Evolutionary conservation across 2,888 invertebrate species (phyloP).

Genomic region (Mesorhabditis belari): DNA sequence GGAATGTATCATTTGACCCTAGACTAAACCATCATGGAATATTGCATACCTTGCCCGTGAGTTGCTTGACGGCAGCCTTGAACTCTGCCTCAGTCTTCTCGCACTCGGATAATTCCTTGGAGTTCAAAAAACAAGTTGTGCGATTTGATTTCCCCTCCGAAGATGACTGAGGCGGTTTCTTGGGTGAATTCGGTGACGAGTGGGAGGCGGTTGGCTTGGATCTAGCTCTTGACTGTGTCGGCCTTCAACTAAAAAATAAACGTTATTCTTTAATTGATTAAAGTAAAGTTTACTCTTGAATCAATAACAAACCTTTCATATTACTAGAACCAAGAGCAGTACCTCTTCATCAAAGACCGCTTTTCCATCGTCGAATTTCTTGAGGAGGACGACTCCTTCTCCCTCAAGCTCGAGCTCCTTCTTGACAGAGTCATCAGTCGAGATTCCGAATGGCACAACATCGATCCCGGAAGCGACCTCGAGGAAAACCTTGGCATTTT

Average conservation of each 20-base stretch:
- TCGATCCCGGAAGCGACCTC: slow-evolving; percentile 74
- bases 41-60: slow-evolving; percentile 70
- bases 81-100: slow-evolving; percentile 73
- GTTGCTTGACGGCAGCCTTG: slow-evolving; percentile 76
- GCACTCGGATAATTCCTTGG: slow-evolving; percentile 74
- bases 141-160: slow-evolving; percentile 92
- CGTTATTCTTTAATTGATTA: no score
- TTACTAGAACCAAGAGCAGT: slow-evolving; percentile 9
- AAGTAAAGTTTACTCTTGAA: no score
- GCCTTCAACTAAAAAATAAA: slow-evolving; percentile 42
- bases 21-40: background rate
- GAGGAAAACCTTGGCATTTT: slow-evolving; percentile 75
- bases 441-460: slow-evolving; percentile 80
- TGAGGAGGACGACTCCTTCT: no score
- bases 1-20: no score
- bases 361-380: slow-evolving; percentile 60
- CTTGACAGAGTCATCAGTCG: slow-evolving; percentile 71
- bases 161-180: slow-evolving; percentile 87
- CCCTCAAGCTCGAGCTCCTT: slow-evolving; percentile 74
- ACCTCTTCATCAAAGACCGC: slow-evolving; percentile 41
- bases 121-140: slow-evolving; percentile 89
- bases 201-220: no score
- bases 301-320: no score
- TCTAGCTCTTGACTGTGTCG: slow-evolving; percentile 44
- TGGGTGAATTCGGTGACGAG: no score